Evolutionary conservation across 2,888 invertebrate genomes (phyloP), one percentile per base, ranked within the genome.

Genomic region (Drosophila meridiana): DNA sequence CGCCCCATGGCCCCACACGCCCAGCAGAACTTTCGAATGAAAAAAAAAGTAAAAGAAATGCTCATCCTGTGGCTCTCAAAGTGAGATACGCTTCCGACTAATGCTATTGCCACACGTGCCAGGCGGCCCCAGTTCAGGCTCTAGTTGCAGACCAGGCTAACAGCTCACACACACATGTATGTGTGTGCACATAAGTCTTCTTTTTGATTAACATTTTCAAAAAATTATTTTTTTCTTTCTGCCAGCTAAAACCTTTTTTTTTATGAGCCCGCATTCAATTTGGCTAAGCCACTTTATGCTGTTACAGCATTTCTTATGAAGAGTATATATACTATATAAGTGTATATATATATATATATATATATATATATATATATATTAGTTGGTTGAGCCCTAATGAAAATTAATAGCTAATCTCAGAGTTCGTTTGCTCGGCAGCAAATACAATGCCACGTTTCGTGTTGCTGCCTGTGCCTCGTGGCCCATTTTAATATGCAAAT

Each of bases 41-140:
- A 83, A 87, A 83, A 83, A 73, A 73, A 71, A 71, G 79, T 69
- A 82, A 83, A 87, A 83, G 81, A 73, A 73, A 71, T 72, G 79
- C 71, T 75, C 81, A 83, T 77, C 87, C 79, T 65, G 74, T 68
- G 69, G 76, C 83, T 75, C 82, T 87, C 82, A 73, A 87, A 80
- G 75, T 87, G 84, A 89, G 87, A 78, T 83, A 82, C 85, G 78
- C 80, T 83, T 87, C 85, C 82, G 76, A 58, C 80, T 87, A 89
- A 89, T 87, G 86, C 84, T 83, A 89, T 87, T 84, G 87, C 74
- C 80, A 75, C 76, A 83, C 78, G 78, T 79, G 69, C 69, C 62
- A n/a, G 2, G n/a, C 52, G 52, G 20, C 34, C 3, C 20, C 52
- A 52, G 52, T 34, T 52, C 34, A 13, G 36, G 34, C 13, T 34